Percentiles rank a stretch among this genome's conserved stretches.
Evolutionary conservation across 2,113 vertebrate species (phyloP).

Genomic region (Ondatra zibethicus): DNA sequence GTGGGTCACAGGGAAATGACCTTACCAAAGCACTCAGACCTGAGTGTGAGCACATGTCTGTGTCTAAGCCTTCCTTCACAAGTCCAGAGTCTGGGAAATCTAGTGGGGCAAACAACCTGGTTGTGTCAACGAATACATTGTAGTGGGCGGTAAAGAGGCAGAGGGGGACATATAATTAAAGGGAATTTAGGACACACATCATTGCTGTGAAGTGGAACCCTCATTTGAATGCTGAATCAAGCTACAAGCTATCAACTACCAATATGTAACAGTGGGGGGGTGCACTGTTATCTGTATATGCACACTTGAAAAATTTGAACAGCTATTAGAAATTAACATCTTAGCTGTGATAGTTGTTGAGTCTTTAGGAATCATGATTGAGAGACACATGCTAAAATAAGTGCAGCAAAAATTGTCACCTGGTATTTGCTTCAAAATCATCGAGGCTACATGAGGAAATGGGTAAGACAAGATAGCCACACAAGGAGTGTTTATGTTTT

Average conservation of each 20-base stretch:
- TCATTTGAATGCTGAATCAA: background rate
- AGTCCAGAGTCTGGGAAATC: background rate
- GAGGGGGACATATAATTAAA: background rate
- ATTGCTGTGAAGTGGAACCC: background rate
- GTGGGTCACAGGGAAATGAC: background rate
- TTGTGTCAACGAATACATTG: background rate
- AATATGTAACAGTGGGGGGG: no score
- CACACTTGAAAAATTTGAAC: background rate
- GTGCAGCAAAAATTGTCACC: background rate
- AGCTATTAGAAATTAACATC: background rate
- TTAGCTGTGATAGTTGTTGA: background rate
- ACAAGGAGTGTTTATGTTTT: background rate
- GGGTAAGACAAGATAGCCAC: background rate
- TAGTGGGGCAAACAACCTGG: background rate
- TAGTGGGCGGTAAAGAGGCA: background rate
- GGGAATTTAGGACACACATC: background rate
- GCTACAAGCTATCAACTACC: background rate
- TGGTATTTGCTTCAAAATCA: background rate
- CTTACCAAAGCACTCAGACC: background rate
- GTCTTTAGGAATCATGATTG: background rate
- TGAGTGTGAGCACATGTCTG: background rate
- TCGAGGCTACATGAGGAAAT: background rate
- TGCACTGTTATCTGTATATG: no score
- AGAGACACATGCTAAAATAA: background rate
- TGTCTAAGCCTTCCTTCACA: background rate